These are phyloP conservation scores for Crax fasciolata DNA, from an alignment of 2,797 vertebrate species.

Conservation along the genomic window DNA sequence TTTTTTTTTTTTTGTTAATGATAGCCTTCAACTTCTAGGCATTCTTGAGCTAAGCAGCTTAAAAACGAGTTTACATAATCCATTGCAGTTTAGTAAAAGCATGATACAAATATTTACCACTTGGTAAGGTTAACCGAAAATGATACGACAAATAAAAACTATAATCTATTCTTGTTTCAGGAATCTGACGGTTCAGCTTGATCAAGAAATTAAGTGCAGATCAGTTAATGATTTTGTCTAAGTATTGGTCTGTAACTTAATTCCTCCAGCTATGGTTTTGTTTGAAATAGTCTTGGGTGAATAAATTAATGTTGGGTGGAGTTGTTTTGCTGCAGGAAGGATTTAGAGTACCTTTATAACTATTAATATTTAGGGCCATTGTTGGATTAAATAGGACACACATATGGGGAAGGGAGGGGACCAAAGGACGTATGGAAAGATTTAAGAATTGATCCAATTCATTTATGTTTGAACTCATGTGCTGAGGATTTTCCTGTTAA, in stretches of 20 bases:
- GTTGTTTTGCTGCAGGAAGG: neutral
- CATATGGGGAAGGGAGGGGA: neutral
- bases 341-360: neutral
- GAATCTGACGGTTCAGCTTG: neutral
- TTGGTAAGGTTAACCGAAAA: neutral
- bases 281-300: neutral
- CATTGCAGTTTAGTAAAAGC: neutral
- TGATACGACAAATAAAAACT: slow-evolving; percentile 27
- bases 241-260: neutral
- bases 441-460: too few relatives aligned
- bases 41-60: neutral
- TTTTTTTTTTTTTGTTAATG: neutral
- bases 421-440: neutral
- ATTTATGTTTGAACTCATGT: neutral
- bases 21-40: neutral
- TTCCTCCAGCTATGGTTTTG: neutral
- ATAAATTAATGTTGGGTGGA: neutral
- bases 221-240: neutral
- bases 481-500: neutral
- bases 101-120: neutral
- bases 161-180: neutral
- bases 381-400: neutral
- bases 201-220: neutral
- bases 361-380: neutral
- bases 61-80: neutral